phyloP scores from a whole-genome alignment of 1,140 invertebrate species.

The Drosophila orosa region DNA sequence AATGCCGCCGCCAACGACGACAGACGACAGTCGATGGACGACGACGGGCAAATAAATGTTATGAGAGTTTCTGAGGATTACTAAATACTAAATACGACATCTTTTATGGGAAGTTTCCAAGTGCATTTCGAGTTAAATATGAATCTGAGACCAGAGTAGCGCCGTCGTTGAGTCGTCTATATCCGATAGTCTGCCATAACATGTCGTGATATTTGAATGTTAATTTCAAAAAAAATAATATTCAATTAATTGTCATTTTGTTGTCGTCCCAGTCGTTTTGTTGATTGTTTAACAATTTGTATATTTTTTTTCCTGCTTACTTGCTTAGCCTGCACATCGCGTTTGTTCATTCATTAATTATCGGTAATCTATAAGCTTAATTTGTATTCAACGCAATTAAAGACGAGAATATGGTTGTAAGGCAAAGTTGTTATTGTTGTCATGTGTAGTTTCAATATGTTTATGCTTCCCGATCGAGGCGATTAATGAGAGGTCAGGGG shows the following conservation, averaged over 20 bases:
- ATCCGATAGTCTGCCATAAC: not conserved
- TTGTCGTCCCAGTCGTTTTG: conserved; percentile 56
- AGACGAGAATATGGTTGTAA: conserved; percentile 19
- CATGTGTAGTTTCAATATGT: conserved; percentile 22
- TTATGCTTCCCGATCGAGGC: conserved; percentile 16
- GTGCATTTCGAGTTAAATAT: not conserved
- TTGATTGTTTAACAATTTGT: conserved; percentile 48
- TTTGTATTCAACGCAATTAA: conserved; percentile 77
- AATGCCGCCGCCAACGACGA: conserved; percentile 16
- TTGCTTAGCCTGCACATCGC: conserved; percentile 7
- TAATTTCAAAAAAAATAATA: conserved; percentile 58
- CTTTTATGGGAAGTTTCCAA: not conserved
- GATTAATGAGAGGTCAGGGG: conserved; percentile 10
- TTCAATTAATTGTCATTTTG: conserved; percentile 78
- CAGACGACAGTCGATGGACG: no score
- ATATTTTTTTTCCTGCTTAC: not conserved
- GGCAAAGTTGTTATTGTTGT: no score
- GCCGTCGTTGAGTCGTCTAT: conserved; percentile 1
- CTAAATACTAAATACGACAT: conserved; percentile 11
- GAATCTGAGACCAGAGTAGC: conserved; percentile 1
- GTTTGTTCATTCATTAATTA: conserved; percentile 72
- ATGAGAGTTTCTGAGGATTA: conserved; percentile 36
- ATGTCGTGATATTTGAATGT: conserved; percentile 54
- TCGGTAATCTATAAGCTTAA: conserved; percentile 63
- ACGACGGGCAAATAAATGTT: conserved; percentile 28